Base-by-base conservation (phyloP, 2,888 invertebrate genomes). In the Chirona hameri region DNA sequence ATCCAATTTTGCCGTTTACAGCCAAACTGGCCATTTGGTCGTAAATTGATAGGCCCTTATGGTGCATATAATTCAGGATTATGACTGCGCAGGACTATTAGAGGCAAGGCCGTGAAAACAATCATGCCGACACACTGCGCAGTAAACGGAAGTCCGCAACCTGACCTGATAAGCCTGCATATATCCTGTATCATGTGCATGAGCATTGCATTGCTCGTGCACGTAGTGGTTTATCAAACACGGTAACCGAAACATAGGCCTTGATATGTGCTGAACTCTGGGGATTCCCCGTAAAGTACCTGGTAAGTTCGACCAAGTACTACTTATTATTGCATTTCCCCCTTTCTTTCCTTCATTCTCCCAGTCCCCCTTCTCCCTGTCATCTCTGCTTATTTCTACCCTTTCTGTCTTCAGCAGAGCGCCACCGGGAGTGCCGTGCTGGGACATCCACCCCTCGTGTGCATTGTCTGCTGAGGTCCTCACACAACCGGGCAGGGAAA, bases 1-100 rank as follows among this genome's bases (percentile, higher is more conserved):
- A 72, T 72, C 72, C 72, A 72, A 72, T 72, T 72, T 72, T 15
- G 14, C 72, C 72, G 72, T 72, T 72, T 72, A 72, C 72, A 27
- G 31, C 31, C 31, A 29, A 72, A 72, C 72, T 72, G 72, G 72
- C 18, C 72, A 31, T 72, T 72, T 72, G 72, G 29, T 72, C 18
- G 72, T 31, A 72, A 72, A 72, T 31, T 72, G 72, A 72, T 72
- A 72, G 72, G 31, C 29, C 72, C 5, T 72, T 72, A 72, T 31
- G 31, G 31, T 15, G 18, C 31, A 31, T 27, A 72, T 72, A 31
- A 72, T 72, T 72, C 72, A 72, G 18, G 15, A 31, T 72, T 72
- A 72, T 27, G 72, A 18, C 31, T 10, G 31, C 18, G 5, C 29
- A 4, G 12, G 31, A 29, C 31, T 15, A 72, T 72, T 72, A 18